phyloP scores from a whole-genome alignment of 1,140 invertebrate species.

The Hydropsyche tenuis region DNA sequence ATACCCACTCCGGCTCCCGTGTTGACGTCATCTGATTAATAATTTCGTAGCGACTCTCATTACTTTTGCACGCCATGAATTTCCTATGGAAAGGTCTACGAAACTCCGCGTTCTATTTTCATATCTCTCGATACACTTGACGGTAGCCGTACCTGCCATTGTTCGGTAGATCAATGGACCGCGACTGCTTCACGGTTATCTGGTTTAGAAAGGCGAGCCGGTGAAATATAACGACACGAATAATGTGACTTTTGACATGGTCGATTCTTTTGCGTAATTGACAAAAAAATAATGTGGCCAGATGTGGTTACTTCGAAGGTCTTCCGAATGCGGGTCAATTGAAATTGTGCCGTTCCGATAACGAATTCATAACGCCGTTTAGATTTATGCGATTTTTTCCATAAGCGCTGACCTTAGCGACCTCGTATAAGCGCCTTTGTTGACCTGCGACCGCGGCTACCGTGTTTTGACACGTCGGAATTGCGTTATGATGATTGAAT shows the following conservation, averaged over 20 bases:
- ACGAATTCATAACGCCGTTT: background rate
- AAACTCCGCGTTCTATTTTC: no score
- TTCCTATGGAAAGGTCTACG: no score
- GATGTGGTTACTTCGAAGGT: no score
- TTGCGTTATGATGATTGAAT: background rate
- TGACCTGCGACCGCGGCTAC: background rate
- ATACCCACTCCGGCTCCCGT: background rate
- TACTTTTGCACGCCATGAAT: background rate
- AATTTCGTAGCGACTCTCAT: slow-evolving; percentile 10
- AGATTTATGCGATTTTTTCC: background rate
- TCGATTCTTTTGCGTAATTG: no score
- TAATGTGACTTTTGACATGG: no score
- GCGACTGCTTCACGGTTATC: slow-evolving; percentile 10
- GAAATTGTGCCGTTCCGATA: background rate
- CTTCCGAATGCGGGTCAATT: no score
- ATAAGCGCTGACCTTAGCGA: background rate
- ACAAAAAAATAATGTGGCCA: no score
- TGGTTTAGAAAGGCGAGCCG: slow-evolving; percentile 7
- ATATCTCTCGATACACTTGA: no score
- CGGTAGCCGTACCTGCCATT: slow-evolving; percentile 5
- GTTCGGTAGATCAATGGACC: slow-evolving; percentile 9
- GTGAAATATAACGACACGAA: no score
- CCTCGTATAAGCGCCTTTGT: background rate
- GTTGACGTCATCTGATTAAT: slow-evolving; percentile 19
- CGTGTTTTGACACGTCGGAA: background rate